Evolutionary conservation across 2,113 vertebrate species (phyloP), one percentile per base, ranked within the genome.

Genomic region (Condylura cristata): DNA sequence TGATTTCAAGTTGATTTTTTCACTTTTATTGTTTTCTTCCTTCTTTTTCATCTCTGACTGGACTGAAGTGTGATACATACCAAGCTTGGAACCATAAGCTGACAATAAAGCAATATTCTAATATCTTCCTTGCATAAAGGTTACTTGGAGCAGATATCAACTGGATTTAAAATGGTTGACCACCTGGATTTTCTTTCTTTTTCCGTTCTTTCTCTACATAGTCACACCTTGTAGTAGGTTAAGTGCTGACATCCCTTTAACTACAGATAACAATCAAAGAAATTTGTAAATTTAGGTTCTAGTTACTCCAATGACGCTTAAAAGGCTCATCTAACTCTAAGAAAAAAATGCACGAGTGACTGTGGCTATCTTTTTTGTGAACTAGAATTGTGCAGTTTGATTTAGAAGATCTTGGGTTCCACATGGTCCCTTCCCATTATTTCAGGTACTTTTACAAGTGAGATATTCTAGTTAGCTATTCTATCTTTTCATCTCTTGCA

Each of bases 401-500:
- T 76, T 96, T 94, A 63, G 44, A 75, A 93, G 96, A 95, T 63
- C 79, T 93, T 56, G 86, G 70, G 48, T 97, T 95, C 44, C 72
- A 82, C 94, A 78, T 53, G 34, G 92, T 93, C 91, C 68, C 90
- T 91, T 75, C 83, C 90, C 90, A 56, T 75, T 97, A 91, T 97
- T 97, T 97, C 92, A 96, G 95, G 79, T 97, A 94, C 94, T 97
- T 83, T 93, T 94, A 86, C 90, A 97, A 96, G 94, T 94, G 78
- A 83, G 71, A 96, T 88, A 97, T 89, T 68, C 93, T 97, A 96
- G 65, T 97, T 98, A 96, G 72, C 95, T 97, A 96, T 97, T 97
- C 96, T 92, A 80, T 96, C 92, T 96, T 98, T 97, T 98, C 97
- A 96, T 97, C 96, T 97, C 94, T 94, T 93, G 89, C 87, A 97